Percentiles rank a stretch among this genome's conserved stretches.
Evolutionary conservation across 2,113 vertebrate species (phyloP).

Genomic region (Sceloporus tristichus): DNA sequence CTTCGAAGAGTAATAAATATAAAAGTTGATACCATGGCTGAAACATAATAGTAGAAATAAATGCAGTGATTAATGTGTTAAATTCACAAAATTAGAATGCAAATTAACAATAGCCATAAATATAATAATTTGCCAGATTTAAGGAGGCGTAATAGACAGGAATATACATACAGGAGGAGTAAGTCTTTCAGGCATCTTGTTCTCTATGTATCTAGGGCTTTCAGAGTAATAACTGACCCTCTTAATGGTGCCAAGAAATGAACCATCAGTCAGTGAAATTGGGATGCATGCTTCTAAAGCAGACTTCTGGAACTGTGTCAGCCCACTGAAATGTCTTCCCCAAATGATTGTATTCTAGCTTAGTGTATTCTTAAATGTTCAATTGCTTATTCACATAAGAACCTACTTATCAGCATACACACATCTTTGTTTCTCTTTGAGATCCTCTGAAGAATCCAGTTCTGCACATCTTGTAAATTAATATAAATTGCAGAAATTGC

Average conservation of each 20-base stretch:
- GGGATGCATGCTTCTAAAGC: too few relatives aligned
- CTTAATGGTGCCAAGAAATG: neutral
- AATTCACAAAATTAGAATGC: too few relatives aligned
- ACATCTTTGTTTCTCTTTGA: constrained; percentile 35
- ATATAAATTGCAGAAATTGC: constrained; percentile 47
- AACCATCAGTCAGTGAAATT: neutral
- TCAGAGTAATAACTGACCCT: too few relatives aligned
- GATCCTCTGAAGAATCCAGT: constrained; percentile 38
- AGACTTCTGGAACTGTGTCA: neutral
- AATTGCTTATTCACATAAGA: constrained; percentile 1
- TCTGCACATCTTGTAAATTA: constrained; percentile 49
- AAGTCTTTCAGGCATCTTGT: neutral
- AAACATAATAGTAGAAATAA: too few relatives aligned
- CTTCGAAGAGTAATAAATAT: too few relatives aligned
- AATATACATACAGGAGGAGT: too few relatives aligned
- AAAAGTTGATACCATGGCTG: too few relatives aligned
- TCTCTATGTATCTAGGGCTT: neutral
- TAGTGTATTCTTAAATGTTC: neutral
- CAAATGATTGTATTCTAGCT: neutral
- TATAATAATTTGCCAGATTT: too few relatives aligned
- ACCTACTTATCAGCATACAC: constrained; percentile 27
- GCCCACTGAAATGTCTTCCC: neutral
- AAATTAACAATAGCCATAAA: too few relatives aligned
- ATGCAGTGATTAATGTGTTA: too few relatives aligned
- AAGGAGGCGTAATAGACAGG: too few relatives aligned